phyloP scores from a whole-genome alignment of 2,888 invertebrate genomes.

The Parasteatoda lunata region DNA sequence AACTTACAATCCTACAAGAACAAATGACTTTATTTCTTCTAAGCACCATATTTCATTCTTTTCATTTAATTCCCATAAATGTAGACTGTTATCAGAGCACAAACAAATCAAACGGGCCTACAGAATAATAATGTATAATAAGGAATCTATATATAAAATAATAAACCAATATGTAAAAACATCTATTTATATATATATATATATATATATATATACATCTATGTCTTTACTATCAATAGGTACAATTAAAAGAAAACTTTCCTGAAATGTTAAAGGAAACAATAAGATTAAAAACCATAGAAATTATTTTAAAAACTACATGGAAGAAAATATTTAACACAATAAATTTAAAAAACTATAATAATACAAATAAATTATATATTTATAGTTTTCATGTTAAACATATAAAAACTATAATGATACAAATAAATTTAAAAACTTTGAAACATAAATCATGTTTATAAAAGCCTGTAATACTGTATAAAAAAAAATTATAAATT shows the following conservation, averaged over 20 bases:
- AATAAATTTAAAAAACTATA: too few species aligned
- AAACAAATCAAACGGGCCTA: constrained; percentile 89
- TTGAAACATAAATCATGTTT: too few species aligned
- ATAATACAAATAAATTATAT: too few species aligned
- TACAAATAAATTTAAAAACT: too few species aligned
- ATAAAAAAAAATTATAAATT: too few species aligned
- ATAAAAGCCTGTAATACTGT: too few species aligned
- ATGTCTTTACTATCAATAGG: neutral
- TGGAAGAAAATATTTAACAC: too few species aligned
- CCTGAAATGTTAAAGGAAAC: neutral
- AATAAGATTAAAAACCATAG: neutral
- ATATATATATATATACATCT: too few species aligned
- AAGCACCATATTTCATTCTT: constrained; percentile 77
- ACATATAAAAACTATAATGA: too few species aligned
- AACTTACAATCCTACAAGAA: constrained; percentile 81
- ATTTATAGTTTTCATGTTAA: too few species aligned
- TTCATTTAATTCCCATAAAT: constrained; percentile 92
- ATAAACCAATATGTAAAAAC: neutral
- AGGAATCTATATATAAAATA: too few species aligned
- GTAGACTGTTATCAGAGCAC: constrained; percentile 93
- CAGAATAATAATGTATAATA: constrained; percentile 17
- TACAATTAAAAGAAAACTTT: neutral
- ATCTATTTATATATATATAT: neutral
- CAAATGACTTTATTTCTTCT: constrained; percentile 85
- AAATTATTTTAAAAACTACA: too few species aligned